Conservation (phyloP, 1,140 invertebrate species). For the Orchestia grillus region DNA sequence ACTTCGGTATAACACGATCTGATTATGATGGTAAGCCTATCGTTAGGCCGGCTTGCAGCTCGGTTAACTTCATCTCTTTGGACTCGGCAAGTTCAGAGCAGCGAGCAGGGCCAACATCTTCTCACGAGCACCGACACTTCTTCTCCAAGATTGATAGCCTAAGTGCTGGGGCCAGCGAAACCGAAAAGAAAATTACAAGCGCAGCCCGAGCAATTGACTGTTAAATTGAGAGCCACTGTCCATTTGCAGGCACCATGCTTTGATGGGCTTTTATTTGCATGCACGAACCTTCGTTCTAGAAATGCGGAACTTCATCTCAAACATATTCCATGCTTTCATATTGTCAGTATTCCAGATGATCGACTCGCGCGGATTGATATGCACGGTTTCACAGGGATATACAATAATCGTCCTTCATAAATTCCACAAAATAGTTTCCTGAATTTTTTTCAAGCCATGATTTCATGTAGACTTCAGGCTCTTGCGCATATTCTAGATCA, state of each 20-base stretch:
- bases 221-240: slow-evolving; percentile 21
- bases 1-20: neutral
- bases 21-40: neutral
- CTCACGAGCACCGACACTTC: slow-evolving; percentile 25
- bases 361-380: neutral
- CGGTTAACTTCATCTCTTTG: too few species aligned
- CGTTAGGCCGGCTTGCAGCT: neutral
- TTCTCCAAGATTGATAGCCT: slow-evolving; percentile 2
- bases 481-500: neutral
- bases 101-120: neutral
- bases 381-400: neutral
- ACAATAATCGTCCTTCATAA: neutral
- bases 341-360: neutral
- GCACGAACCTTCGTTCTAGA: neutral
- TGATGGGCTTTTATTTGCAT: neutral
- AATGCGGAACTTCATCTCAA: neutral
- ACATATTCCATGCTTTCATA: too few species aligned
- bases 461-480: neutral
- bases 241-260: neutral
- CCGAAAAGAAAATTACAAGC: slow-evolving; percentile 52
- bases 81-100: neutral
- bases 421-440: neutral
- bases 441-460: neutral
- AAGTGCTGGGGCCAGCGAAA: neutral
- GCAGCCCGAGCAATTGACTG: slow-evolving; percentile 27